These are phyloP conservation scores for Sakesphorus luctuosus DNA, from an alignment of 2,113 vertebrate species.

Conservation along the genomic window DNA sequence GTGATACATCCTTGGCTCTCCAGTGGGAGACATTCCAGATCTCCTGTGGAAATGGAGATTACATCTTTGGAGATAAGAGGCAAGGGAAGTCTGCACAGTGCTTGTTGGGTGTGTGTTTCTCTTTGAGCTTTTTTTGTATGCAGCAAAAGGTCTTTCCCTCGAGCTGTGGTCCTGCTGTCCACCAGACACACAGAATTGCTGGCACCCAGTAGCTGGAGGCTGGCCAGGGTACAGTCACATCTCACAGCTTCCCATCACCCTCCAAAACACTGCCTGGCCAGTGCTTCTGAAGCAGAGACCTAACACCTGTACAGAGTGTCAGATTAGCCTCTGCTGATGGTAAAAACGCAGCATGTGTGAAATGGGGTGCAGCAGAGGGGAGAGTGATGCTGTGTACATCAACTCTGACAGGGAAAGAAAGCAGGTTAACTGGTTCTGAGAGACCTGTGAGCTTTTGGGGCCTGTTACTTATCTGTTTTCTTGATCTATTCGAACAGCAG, in stretches of 20 bases:
- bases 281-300: not conserved
- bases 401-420: not conserved
- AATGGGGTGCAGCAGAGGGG: not conserved
- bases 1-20: not conserved
- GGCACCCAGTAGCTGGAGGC: not conserved
- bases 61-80: not conserved
- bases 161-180: not conserved
- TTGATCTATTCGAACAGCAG: not conserved
- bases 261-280: not conserved
- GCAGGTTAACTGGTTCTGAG: slow-evolving; percentile 6
- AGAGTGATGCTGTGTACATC: not conserved
- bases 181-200: not conserved
- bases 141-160: not conserved
- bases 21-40: fast-evolving
- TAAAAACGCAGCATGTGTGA: not conserved
- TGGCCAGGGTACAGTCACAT: fast-evolving
- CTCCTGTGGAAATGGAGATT: not conserved
- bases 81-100: not conserved
- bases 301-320: not conserved
- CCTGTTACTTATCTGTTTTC: not conserved
- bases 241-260: not conserved
- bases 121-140: not conserved
- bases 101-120: not conserved
- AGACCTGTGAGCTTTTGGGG: not conserved
- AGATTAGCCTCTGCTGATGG: not conserved